phyloP scores from a whole-genome alignment of 1,140 invertebrate genomes.

The Hyles euphorbiae region DNA sequence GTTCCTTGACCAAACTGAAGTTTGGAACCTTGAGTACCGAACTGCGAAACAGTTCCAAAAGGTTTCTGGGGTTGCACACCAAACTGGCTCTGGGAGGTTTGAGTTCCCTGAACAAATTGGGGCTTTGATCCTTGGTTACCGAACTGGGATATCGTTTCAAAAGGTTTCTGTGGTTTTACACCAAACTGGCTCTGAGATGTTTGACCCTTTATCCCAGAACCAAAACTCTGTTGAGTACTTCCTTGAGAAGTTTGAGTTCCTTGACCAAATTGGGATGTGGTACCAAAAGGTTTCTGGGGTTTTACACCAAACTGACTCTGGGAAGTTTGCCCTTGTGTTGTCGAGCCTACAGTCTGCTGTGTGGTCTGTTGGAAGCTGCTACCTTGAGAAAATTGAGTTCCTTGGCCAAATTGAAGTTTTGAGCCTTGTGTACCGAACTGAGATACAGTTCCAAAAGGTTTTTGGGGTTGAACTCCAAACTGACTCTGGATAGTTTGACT shows the following conservation, averaged over 20 bases:
- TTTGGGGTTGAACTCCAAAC: too few species aligned
- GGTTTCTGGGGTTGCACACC: too few species aligned
- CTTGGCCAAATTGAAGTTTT: not conserved
- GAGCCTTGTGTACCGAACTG: too few species aligned
- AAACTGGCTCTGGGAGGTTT: too few species aligned
- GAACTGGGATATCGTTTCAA: not conserved
- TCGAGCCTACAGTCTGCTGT: not conserved
- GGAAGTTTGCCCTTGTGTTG: conserved; percentile 2
- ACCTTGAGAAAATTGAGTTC: not conserved
- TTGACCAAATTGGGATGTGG: conserved; percentile 5
- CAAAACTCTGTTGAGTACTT: not conserved
- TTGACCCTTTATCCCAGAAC: not conserved
- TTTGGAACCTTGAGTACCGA: too few species aligned
- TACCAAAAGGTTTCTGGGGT: not conserved
- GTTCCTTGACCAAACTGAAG: conserved; percentile 3
- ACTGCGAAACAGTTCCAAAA: too few species aligned
- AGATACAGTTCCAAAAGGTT: too few species aligned
- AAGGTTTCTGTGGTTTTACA: not conserved
- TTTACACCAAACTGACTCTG: not conserved
- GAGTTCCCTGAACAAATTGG: not conserved
- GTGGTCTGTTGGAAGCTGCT: not conserved
- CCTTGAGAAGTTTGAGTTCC: not conserved
- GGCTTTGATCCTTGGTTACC: not conserved
- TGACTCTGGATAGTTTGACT: not conserved
- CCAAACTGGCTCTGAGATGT: conserved; percentile 2